Base-by-base conservation (phyloP, 2,113 vertebrate genomes). In the Numida meleagris region DNA sequence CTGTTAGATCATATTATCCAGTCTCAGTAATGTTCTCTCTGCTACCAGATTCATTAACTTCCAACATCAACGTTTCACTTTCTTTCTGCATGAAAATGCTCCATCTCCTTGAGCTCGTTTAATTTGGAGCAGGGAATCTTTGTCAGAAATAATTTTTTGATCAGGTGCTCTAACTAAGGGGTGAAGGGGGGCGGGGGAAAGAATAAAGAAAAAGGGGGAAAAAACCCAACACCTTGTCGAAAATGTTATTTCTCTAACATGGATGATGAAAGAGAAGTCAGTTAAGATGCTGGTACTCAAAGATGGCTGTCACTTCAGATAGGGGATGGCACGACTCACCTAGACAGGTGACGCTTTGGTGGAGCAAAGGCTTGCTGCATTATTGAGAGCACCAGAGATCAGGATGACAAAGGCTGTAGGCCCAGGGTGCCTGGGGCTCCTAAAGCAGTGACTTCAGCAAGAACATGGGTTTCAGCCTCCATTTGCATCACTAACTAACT, bases 241-340 rank as follows among this genome's bases (percentile, higher is more conserved):
- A 95, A 97, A 97, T 92, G 96, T 93, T 98, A 95, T 97, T 98
- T 98, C 95, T 95, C 96, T 96, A 92, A 94, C 90, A 80, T 42
- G 91, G 92, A 97, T 98, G 98, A 98, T 98, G 96, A 98, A 98
- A 98, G 97, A 95, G 96, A 97, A 98, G 98, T 98, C 97, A 96
- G 97, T 96, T 96, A 98, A 98, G 98, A 98, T 95, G 98, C 98
- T 97, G 97, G 98, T 93, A 97, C 98, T 98, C 98, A 98, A 98
- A 99, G 98, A 98, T 96, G 98, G 98, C 98, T 99, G 98, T 99
- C 99, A 99, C 98, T 98, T 98, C 98, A 98, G 98, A 98, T 98
- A 98, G 98, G 97, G 94, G 91, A 97, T 65, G 97, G 98, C 98
- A 98, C 97, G 75, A 97, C 97, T 98, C 98, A 98, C 98, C 98